These are phyloP conservation scores for Pteropus alecto DNA, from an alignment of 2,113 vertebrate genomes.

Conservation along the genomic window DNA sequence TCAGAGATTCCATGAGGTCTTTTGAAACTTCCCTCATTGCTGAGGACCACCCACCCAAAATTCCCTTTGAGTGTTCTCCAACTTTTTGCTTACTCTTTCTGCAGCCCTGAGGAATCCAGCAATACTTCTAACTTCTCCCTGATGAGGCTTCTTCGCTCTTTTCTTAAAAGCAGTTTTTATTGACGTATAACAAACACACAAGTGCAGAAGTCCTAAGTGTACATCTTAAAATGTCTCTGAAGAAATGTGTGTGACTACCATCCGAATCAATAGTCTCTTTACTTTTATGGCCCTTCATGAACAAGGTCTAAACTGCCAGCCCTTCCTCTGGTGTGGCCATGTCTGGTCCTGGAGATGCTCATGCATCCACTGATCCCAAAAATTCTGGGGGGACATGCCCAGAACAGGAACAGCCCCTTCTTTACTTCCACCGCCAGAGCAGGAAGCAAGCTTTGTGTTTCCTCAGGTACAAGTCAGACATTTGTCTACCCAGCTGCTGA, in stretches of 20 bases:
- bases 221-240: background rate
- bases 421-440: background rate
- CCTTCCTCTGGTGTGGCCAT: background rate
- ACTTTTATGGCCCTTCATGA: background rate
- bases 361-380: background rate
- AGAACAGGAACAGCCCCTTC: background rate
- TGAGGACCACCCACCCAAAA: background rate
- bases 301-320: background rate
- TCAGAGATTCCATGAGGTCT: background rate
- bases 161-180: background rate
- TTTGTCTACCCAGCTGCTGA: background rate
- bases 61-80: background rate
- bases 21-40: background rate
- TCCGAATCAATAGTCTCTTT: background rate
- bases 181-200: background rate
- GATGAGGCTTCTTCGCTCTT: background rate
- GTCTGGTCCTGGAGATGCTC: background rate
- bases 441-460: background rate
- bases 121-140: background rate
- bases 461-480: background rate
- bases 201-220: background rate
- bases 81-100: background rate
- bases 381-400: background rate
- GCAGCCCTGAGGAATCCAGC: background rate
- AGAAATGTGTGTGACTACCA: accelerated